Percentiles rank a stretch among this genome's conserved stretches.
Evolutionary conservation across 2,113 vertebrate species (phyloP).

Genomic region (Stigmatopora argus): DNA sequence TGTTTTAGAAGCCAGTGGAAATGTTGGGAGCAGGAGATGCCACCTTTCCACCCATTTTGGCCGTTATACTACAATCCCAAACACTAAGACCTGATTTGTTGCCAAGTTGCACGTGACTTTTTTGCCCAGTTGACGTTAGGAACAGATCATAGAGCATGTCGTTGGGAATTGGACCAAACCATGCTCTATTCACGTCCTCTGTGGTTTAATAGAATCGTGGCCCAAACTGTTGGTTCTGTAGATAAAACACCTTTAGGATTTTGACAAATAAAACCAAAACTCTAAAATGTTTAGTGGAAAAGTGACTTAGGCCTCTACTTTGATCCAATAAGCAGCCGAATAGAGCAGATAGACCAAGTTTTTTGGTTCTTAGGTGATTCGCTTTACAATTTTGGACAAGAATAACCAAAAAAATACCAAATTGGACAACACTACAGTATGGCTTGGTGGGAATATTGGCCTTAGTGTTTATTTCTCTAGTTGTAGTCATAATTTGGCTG

Average conservation of each 20-base stretch:
- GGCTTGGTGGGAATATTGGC: neutral
- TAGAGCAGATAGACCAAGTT: neutral
- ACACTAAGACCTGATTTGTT: neutral
- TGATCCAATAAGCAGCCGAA: neutral
- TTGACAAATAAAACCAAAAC: neutral
- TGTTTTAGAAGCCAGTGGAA: conserved; percentile 20
- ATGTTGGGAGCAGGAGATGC: neutral
- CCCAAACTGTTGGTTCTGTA: neutral
- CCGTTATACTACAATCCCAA: neutral
- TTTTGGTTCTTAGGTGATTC: neutral
- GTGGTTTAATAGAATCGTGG: neutral
- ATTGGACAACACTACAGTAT: neutral
- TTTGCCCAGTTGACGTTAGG: neutral
- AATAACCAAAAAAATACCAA: neutral
- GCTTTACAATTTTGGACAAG: neutral
- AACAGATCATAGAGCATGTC: neutral
- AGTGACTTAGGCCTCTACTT: neutral
- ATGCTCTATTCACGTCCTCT: neutral
- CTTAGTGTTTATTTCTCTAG: neutral
- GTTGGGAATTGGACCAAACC: no score
- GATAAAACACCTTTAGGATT: neutral
- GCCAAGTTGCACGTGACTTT: neutral
- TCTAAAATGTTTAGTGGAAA: neutral
- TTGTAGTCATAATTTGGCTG: neutral
- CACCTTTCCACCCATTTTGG: neutral